Conservation (phyloP, 2,113 vertebrate genomes). For the Ovibos moschatus region DNA sequence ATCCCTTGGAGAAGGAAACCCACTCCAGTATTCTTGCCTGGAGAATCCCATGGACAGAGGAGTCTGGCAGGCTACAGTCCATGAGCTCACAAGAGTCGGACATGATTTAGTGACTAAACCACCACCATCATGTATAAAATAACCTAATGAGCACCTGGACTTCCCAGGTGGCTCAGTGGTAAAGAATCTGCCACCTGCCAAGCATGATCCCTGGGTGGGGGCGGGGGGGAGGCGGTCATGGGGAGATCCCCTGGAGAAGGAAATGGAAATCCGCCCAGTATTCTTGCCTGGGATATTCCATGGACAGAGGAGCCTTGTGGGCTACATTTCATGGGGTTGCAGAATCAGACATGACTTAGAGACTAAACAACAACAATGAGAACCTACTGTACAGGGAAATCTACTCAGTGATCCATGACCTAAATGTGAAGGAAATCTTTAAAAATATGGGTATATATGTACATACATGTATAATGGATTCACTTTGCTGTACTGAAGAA, state of each 20-base stretch:
- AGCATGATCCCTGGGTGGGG: not conserved
- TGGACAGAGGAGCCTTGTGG: not conserved
- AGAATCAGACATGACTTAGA: not conserved
- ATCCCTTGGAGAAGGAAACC: not conserved
- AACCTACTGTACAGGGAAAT: not conserved
- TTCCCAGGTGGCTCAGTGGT: not conserved
- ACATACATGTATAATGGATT: not conserved
- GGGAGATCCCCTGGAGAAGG: not conserved
- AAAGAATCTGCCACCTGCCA: not conserved
- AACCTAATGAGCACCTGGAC: not conserved
- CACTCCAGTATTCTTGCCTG: not conserved
- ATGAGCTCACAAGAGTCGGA: fast-evolving
- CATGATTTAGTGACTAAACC: not conserved
- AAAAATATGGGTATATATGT: not conserved
- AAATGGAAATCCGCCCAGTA: not conserved
- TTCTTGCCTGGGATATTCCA: not conserved
- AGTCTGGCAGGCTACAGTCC: not conserved
- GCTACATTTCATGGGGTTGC: not conserved
- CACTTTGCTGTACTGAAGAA: not conserved
- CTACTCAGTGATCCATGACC: not conserved
- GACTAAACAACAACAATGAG: not conserved
- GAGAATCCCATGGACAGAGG: not conserved
- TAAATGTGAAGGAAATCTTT: not conserved
- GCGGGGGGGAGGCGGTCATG: not conserved
- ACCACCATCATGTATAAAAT: not conserved